Evolutionary conservation across 2,797 vertebrate genomes (phyloP).

Genomic region (Paramormyrops hopkinsi): DNA sequence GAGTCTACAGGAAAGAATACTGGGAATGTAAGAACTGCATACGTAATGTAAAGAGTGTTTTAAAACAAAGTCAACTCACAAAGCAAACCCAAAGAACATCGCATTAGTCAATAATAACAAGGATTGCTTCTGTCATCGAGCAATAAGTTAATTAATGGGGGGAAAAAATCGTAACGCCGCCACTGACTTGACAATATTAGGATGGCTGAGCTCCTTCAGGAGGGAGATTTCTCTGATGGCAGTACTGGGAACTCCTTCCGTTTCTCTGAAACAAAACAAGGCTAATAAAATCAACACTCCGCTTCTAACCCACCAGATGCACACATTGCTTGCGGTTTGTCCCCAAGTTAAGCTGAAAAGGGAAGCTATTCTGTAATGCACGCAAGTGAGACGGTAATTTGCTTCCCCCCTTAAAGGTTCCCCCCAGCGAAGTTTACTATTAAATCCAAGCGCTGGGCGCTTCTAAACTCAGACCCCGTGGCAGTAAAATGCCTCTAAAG

Average conservation of each 20-base stretch:
- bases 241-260: constrained; percentile 88
- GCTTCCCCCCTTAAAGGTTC: constrained; percentile 4
- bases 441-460: neutral
- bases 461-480: neutral
- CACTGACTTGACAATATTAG: constrained; percentile 91
- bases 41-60: neutral
- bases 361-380: constrained; percentile 21
- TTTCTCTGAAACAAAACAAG: constrained; percentile 64
- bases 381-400: constrained; percentile 1
- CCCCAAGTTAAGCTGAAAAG: neutral
- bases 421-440: neutral
- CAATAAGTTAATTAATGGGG: neutral
- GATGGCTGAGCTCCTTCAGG: constrained; percentile 87
- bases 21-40: no score
- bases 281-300: neutral
- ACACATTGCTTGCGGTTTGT: neutral
- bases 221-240: constrained; percentile 90
- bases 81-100: neutral
- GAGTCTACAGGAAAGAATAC: constrained; percentile 55
- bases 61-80: neutral
- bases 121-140: neutral
- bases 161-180: neutral
- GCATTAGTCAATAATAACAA: neutral
- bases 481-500: neutral
- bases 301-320: neutral